Conservation (phyloP, 2,888 invertebrate species). For the Melinaea marsaeus region DNA sequence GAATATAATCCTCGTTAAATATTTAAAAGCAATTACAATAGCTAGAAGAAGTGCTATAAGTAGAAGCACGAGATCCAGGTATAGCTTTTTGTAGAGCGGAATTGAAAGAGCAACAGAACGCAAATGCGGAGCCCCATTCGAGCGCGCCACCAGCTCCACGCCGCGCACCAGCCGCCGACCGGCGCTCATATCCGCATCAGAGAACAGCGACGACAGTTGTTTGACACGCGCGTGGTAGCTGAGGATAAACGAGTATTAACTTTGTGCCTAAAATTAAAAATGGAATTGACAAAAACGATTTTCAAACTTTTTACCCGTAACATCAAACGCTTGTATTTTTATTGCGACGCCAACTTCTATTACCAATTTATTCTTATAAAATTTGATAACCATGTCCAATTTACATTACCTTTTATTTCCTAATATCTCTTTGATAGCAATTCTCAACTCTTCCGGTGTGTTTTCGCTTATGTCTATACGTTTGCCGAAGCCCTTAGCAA, state of each 20-base stretch:
- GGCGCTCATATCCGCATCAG: constrained; percentile 30
- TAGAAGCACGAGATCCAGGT: constrained; percentile 13
- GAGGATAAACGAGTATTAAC: not conserved
- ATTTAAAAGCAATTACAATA: not conserved
- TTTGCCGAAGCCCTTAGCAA: constrained; percentile 45
- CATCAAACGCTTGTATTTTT: too few species aligned
- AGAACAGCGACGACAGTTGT: constrained; percentile 31
- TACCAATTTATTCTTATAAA: too few species aligned
- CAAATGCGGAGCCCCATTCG: constrained; percentile 30
- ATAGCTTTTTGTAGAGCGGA: constrained; percentile 22
- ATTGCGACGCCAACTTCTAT: too few species aligned
- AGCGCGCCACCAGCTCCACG: constrained; percentile 31
- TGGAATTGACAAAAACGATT: too few species aligned
- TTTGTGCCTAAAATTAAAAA: too few species aligned
- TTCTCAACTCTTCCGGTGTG: constrained; percentile 39
- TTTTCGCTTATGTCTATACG: constrained; percentile 40
- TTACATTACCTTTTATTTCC: constrained; percentile 39
- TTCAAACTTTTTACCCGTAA: too few species aligned
- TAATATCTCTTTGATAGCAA: constrained; percentile 41
- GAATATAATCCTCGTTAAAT: too few species aligned
- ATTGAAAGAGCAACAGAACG: constrained; percentile 15
- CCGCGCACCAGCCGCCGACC: constrained; percentile 32
- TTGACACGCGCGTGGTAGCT: constrained; percentile 1
- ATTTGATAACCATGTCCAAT: too few species aligned
- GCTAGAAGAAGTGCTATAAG: not conserved